Base-by-base conservation (phyloP, 2,888 invertebrate genomes). In the Drepana falcataria region DNA sequence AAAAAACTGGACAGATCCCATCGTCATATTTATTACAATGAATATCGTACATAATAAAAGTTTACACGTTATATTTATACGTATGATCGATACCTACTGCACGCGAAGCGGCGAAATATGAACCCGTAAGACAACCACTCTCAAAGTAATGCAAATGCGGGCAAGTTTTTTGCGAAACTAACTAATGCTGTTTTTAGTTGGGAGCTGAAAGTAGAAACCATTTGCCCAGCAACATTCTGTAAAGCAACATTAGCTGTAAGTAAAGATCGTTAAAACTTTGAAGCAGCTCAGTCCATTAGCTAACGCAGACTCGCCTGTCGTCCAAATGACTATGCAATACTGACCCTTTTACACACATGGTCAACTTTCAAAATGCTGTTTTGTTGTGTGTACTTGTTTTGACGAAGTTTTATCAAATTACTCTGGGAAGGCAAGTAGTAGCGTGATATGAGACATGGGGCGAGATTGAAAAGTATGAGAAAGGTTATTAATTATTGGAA, bases 231-330 rank as follows among this genome's bases (percentile, higher is more conserved):
- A 69, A 73, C 68, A 69, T 83, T 81, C 74, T 81, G 76, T 79
- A 74, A 80, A 73, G 77, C 77, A 75, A 78, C 80, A 83, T 85
- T 84, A 85, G 79, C 79, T 75, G 67, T 77, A 71, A 81, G 82
- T 78, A 79, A 83, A 81, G 80, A 83, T 84, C 85, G 85, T 87
- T 88, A 86, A 85, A 87, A 85, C 79, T 86, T 80, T 75, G 71
- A 81, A 86, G 85, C 84, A 78, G 85, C 78, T 77, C 61, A 81
- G 80, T 87, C 85, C 88, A 88, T 88, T 88, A 88, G 81, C 75
- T 63, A 54, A 58, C 55, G 54, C 66, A 63, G 67, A 59, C 61
- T 57, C 63, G 67, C 64, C 54, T 65, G 73, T 69, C 72, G 67
- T 59, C 63, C 62, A 65, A 66, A 73, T 75, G 69, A 69, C 71